These are phyloP conservation scores for Chloroceryle inda DNA, from an alignment of 2,797 vertebrate species.

Conservation along the genomic window DNA sequence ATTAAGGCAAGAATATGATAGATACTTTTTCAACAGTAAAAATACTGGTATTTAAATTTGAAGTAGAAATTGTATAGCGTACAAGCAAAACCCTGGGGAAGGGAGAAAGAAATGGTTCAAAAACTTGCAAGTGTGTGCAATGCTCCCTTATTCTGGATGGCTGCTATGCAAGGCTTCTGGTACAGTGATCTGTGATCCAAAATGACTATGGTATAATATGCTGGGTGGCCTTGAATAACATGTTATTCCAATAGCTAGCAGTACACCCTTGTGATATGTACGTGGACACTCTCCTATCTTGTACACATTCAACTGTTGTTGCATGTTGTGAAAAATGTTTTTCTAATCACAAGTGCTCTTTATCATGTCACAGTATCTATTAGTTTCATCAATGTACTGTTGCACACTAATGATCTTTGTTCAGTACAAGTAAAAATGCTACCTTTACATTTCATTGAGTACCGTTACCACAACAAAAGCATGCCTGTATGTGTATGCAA, in stretches of 20 bases:
- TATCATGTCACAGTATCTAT: neutral
- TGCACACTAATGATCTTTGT: neutral
- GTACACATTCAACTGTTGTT: accelerated
- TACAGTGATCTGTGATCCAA: neutral
- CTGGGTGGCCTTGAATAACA: neutral
- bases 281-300: neutral
- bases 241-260: accelerated
- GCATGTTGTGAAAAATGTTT: neutral
- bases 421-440: no score
- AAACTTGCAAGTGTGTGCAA: neutral
- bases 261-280: no score
- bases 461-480: no score
- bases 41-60: accelerated
- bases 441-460: no score
- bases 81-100: neutral
- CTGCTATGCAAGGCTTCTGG: neutral
- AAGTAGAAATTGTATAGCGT: neutral
- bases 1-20: neutral
- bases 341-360: neutral
- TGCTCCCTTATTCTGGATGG: neutral
- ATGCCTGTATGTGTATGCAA: no score
- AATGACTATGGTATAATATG: neutral
- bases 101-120: neutral
- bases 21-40: neutral
- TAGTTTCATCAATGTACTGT: neutral